These are phyloP conservation scores for Nyctibius bracteatus DNA, from an alignment of 2,113 vertebrate species.

Conservation along the genomic window DNA sequence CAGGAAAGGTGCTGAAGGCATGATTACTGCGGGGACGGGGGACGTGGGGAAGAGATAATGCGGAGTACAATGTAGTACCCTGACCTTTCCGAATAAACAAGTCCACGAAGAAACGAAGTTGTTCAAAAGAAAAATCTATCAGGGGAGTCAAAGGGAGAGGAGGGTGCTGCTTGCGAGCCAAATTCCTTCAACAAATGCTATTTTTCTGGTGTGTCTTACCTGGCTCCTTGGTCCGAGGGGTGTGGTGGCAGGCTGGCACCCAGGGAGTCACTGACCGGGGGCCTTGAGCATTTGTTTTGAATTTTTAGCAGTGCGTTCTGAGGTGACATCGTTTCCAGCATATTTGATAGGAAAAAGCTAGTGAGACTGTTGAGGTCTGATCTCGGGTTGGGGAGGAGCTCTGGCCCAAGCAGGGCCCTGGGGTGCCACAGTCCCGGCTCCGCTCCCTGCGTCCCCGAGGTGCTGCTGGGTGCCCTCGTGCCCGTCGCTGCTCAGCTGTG, in stretches of 20 bases:
- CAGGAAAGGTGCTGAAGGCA: slow-evolving; percentile 3
- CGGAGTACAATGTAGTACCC: background rate
- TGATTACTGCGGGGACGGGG: background rate
- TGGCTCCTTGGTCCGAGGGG: too few relatives aligned
- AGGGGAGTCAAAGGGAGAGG: background rate
- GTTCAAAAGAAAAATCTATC: background rate
- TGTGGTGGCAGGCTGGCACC: background rate
- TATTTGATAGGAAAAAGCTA: background rate
- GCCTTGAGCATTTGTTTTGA: background rate
- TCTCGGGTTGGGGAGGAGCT: background rate
- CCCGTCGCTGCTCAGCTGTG: background rate
- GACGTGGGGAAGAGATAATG: background rate
- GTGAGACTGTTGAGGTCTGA: background rate
- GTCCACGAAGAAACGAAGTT: background rate
- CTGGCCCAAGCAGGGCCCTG: rapidly evolving
- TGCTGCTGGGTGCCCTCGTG: rapidly evolving
- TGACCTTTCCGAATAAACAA: background rate
- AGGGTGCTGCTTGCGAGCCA: background rate
- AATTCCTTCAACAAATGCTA: background rate
- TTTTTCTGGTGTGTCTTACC: background rate
- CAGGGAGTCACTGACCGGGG: rapidly evolving
- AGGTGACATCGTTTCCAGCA: background rate
- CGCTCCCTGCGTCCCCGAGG: rapidly evolving
- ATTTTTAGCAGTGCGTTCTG: background rate
- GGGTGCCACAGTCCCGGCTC: rapidly evolving